A percentile compares a stretch with the other conserved stretches of the same genome.
Conservation (phyloP, 2,888 invertebrate species). For the Anthrax anthrax region DNA sequence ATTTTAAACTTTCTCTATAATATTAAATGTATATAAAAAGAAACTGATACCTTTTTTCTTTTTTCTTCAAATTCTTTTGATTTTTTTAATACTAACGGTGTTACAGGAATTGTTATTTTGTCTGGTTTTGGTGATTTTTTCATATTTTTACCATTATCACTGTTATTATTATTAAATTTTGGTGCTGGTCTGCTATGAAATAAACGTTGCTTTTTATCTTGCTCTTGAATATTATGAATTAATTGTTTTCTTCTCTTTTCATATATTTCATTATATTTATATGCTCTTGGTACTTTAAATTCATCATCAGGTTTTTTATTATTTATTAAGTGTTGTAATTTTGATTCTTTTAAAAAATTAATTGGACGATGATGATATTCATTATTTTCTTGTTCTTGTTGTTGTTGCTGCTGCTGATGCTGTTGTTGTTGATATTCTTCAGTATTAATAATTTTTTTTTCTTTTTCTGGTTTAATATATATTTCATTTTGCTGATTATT, state of each 20-base stretch:
- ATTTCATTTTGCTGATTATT: neutral
- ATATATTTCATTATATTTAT: conserved; percentile 23
- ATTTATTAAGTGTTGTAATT: too few relatives aligned
- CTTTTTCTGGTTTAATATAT: conserved; percentile 1
- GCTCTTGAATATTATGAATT: conserved; percentile 17
- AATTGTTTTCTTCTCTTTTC: conserved; percentile 20
- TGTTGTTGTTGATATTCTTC: too few relatives aligned
- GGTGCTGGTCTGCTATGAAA: conserved; percentile 29
- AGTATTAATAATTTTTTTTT: neutral
- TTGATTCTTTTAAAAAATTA: conserved; percentile 1
- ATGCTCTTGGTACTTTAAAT: conserved; percentile 19
- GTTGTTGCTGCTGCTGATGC: too few relatives aligned
- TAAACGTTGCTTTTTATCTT: conserved; percentile 25
- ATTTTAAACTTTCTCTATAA: too few relatives aligned
- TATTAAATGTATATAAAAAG: too few relatives aligned
- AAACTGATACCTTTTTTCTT: conserved; percentile 15
- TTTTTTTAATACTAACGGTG: conserved; percentile 25
- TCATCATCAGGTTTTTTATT: neutral
- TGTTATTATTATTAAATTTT: conserved; percentile 18
- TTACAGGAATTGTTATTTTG: conserved; percentile 20
- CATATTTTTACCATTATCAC: conserved; percentile 12
- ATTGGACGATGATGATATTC: too few relatives aligned
- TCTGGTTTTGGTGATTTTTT: neutral
- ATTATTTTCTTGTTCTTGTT: too few relatives aligned
- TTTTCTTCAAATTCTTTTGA: conserved; percentile 18